phyloP scores from a whole-genome alignment of 2,888 invertebrate species.

The Chymomyza amoena region DNA sequence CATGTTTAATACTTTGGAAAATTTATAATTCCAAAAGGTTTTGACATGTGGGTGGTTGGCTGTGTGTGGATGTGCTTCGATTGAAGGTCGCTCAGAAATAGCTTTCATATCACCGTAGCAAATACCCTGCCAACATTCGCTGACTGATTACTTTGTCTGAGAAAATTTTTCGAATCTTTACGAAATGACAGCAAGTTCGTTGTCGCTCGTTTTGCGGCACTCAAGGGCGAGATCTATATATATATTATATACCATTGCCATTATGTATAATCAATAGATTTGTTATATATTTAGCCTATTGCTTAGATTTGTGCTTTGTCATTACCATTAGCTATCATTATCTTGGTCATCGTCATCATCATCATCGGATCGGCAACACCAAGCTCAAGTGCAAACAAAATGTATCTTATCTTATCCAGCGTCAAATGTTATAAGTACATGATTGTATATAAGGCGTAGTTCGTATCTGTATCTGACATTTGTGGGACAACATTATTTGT shows the following conservation, averaged over 20 bases:
- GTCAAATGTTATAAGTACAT: background rate
- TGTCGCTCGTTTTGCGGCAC: background rate
- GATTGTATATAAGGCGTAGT: background rate
- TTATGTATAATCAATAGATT: background rate
- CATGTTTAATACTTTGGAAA: too few relatives aligned
- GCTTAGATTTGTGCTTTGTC: background rate
- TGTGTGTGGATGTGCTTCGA: too few relatives aligned
- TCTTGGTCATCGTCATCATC: background rate
- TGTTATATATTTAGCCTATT: background rate
- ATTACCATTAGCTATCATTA: background rate
- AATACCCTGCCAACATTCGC: too few relatives aligned
- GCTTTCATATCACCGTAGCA: background rate
- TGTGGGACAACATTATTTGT: background rate
- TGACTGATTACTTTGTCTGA: background rate
- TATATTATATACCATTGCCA: background rate
- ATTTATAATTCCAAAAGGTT: too few relatives aligned
- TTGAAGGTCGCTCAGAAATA: background rate
- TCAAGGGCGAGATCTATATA: too few relatives aligned
- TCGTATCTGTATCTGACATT: background rate
- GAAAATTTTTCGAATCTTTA: background rate
- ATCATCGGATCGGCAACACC: background rate
- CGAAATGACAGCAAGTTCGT: background rate
- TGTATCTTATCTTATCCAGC: background rate
- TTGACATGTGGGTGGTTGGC: too few relatives aligned
- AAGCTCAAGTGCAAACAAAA: background rate